phyloP scores from a whole-genome alignment of 2,888 invertebrate genomes.

The Rotaria sp. region DNA sequence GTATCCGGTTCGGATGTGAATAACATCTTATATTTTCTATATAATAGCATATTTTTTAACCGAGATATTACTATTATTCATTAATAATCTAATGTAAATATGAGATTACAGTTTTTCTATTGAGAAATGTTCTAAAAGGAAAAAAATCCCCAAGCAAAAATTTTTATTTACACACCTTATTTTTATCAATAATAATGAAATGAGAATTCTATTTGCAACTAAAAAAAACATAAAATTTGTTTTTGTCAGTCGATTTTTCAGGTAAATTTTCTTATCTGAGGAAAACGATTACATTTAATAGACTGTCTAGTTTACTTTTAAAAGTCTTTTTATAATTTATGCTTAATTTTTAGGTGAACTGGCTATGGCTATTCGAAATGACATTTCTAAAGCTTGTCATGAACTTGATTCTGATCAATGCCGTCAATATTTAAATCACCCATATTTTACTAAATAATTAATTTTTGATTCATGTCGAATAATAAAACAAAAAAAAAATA shows the following conservation, averaged over 20 bases:
- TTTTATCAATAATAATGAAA: too few species aligned
- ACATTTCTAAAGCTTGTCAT: slow-evolving; percentile 66
- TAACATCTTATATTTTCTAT: too few species aligned
- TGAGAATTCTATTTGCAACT: too few species aligned
- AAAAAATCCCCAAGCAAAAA: too few species aligned
- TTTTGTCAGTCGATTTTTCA: too few species aligned
- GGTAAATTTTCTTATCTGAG: too few species aligned
- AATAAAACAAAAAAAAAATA: too few species aligned
- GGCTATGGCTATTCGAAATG: slow-evolving; percentile 69
- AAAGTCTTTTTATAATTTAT: slow-evolving; percentile 36
- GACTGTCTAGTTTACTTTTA: not conserved
- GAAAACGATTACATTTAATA: too few species aligned
- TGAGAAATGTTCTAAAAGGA: not conserved
- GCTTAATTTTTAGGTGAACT: slow-evolving; percentile 63
- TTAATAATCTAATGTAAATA: not conserved
- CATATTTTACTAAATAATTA: not conserved
- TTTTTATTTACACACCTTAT: too few species aligned
- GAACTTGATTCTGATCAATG: not conserved
- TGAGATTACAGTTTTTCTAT: not conserved
- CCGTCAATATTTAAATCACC: not conserved
- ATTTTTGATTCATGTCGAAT: not conserved
- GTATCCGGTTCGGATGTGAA: too few species aligned
- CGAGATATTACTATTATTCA: not conserved
- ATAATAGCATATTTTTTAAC: too few species aligned
- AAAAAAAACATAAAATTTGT: too few species aligned